Evolutionary conservation across 2,113 vertebrate species (phyloP).

Genomic region (Mormyrus iriodes): DNA sequence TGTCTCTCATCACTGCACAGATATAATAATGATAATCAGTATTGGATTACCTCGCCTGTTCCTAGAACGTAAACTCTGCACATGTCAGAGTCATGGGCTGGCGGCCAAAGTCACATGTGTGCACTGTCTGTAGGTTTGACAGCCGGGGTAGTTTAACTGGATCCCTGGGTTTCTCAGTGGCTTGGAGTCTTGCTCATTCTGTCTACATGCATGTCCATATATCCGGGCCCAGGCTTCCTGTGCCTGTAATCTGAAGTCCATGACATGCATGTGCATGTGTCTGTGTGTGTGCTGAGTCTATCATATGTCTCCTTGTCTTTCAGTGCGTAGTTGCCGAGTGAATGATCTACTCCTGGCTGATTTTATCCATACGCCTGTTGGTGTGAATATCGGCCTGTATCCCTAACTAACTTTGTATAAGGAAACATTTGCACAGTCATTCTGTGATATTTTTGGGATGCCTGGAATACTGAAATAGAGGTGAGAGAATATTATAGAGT

Average conservation of each 20-base stretch:
- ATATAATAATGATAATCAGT: not conserved
- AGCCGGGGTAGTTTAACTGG: not conserved
- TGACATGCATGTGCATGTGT: not conserved
- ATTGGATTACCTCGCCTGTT: not conserved
- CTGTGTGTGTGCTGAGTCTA: not conserved
- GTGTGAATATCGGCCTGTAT: not conserved
- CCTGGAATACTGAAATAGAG: slow-evolving; percentile 5
- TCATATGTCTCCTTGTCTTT: not conserved
- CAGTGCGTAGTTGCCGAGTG: not conserved
- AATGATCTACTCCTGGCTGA: not conserved
- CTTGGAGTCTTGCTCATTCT: not conserved
- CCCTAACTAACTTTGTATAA: slow-evolving; percentile 8
- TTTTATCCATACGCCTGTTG: not conserved
- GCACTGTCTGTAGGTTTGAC: not conserved
- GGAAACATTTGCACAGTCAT: slow-evolving; percentile 14
- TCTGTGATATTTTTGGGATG: slow-evolving; percentile 21
- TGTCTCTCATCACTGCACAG: not conserved
- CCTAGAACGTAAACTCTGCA: not conserved
- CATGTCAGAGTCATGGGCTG: not conserved
- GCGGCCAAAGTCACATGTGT: not conserved
- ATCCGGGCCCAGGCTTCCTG: not conserved
- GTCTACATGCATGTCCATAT: not conserved
- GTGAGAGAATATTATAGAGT: slow-evolving; percentile 18
- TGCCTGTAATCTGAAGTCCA: not conserved
- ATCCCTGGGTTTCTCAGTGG: not conserved